Conservation (phyloP, 2,797 vertebrate genomes). For the Poecile montanus region DNA sequence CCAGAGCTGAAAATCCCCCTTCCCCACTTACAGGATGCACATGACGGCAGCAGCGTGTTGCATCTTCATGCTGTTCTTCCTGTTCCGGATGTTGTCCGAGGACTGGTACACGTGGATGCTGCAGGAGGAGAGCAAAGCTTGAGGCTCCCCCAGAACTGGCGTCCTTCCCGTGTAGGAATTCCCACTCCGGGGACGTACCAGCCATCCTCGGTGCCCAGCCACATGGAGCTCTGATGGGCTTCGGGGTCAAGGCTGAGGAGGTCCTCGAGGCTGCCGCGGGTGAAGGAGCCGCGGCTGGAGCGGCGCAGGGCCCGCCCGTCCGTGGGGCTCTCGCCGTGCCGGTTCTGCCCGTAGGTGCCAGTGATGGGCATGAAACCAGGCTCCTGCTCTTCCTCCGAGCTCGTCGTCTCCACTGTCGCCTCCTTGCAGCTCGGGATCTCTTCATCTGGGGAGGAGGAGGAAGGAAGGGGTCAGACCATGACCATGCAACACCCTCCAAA, state of each 20-base stretch:
- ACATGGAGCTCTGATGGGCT: constrained; percentile 97
- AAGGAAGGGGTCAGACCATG: background rate
- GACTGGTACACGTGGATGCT: constrained; percentile 99
- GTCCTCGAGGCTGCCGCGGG: constrained; percentile 92
- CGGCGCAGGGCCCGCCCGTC: constrained; percentile 91
- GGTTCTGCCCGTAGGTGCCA: constrained; percentile 76
- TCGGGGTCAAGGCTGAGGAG: constrained; percentile 93
- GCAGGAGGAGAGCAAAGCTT: background rate
- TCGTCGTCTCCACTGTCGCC: constrained; percentile 89
- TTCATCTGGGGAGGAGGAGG: constrained; percentile 78
- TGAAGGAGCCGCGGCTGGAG: constrained; percentile 93
- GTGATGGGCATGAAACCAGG: constrained; percentile 80
- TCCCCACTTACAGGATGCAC: constrained; percentile 87
- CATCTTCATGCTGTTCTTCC: constrained; percentile 99
- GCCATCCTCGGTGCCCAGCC: constrained; percentile 96
- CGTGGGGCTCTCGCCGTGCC: constrained; percentile 85
- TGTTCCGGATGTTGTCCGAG: constrained; percentile 96
- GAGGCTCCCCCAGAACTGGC: accelerated
- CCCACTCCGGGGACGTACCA: constrained; percentile 77
- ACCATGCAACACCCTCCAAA: accelerated
- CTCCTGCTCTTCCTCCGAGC: constrained; percentile 97
- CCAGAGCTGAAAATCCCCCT: accelerated
- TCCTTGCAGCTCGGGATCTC: constrained; percentile 92
- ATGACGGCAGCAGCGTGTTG: constrained; percentile 92
- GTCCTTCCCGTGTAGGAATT: accelerated